Percentiles rank a stretch among this genome's conserved stretches.
Conservation (phyloP, 2,797 vertebrate species). For the Chromobotia macracanthus region DNA sequence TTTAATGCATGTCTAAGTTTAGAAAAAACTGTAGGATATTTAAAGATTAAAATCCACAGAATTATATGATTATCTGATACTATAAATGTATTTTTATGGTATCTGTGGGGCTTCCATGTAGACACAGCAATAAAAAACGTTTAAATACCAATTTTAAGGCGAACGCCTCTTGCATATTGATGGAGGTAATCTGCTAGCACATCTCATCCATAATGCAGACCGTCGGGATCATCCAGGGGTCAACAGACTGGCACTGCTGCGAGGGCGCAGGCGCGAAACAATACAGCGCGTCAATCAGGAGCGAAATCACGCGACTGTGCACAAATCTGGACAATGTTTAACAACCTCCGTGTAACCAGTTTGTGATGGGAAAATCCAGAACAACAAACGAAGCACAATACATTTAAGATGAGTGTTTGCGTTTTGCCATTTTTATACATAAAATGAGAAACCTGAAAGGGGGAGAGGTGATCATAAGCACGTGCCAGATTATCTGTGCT, state of each 20-base stretch:
- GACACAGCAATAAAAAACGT: constrained; percentile 77
- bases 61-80: constrained; percentile 34
- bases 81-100: constrained; percentile 65
- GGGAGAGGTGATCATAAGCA: no score
- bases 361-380: constrained; percentile 27
- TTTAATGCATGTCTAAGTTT: background rate
- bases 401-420: background rate
- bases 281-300: constrained; percentile 52
- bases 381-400: constrained; percentile 44
- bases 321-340: constrained; percentile 56
- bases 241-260: constrained; percentile 84
- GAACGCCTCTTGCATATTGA: constrained; percentile 91
- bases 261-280: constrained; percentile 56
- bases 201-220: constrained; percentile 95
- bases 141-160: constrained; percentile 88
- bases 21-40: background rate
- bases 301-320: constrained; percentile 55
- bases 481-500: background rate
- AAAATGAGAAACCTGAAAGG: background rate
- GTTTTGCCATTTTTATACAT: background rate
- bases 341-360: constrained; percentile 63
- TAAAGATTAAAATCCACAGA: background rate
- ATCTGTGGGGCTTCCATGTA: constrained; percentile 67
- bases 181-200: constrained; percentile 84
- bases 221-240: constrained; percentile 88